These are phyloP conservation scores for Syngnathus rostellatus DNA, from an alignment of 2,797 vertebrate species.

Conservation along the genomic window DNA sequence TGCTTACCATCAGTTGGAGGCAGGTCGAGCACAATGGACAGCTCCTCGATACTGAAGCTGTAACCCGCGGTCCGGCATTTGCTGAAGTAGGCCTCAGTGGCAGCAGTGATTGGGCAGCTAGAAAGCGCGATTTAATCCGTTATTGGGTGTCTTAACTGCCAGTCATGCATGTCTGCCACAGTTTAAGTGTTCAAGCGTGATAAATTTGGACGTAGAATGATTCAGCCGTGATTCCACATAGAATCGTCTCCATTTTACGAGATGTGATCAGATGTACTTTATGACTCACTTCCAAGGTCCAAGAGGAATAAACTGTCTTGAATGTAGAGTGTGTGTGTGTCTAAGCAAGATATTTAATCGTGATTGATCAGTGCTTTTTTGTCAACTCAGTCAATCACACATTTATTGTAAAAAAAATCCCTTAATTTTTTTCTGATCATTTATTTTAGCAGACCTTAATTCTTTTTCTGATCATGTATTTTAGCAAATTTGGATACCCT, in stretches of 20 bases:
- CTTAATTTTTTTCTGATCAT: too few species aligned
- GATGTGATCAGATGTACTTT: not conserved
- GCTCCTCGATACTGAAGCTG: constrained; percentile 54
- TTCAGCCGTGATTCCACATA: not conserved
- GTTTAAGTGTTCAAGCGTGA: not conserved
- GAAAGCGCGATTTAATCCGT: not conserved
- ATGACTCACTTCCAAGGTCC: too few species aligned
- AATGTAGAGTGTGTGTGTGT: too few species aligned
- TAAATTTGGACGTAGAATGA: not conserved
- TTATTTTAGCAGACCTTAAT: too few species aligned
- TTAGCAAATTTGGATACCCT: too few species aligned
- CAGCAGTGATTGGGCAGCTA: constrained; percentile 28
- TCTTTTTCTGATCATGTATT: too few species aligned
- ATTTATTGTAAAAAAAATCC: too few species aligned
- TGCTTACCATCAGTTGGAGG: constrained; percentile 38
- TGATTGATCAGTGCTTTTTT: too few species aligned
- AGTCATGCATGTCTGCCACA: not conserved
- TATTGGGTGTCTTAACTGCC: constrained; percentile 33
- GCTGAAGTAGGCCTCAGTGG: not conserved
- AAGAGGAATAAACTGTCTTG: too few species aligned
- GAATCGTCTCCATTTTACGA: not conserved
- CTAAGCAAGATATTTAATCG: too few species aligned
- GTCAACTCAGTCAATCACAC: too few species aligned
- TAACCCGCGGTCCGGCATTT: constrained; percentile 11
- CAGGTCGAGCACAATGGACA: constrained; percentile 37